Evolutionary conservation across 2,797 vertebrate species (phyloP), one percentile per base, ranked within the genome.

Genomic region (Anas georgica): DNA sequence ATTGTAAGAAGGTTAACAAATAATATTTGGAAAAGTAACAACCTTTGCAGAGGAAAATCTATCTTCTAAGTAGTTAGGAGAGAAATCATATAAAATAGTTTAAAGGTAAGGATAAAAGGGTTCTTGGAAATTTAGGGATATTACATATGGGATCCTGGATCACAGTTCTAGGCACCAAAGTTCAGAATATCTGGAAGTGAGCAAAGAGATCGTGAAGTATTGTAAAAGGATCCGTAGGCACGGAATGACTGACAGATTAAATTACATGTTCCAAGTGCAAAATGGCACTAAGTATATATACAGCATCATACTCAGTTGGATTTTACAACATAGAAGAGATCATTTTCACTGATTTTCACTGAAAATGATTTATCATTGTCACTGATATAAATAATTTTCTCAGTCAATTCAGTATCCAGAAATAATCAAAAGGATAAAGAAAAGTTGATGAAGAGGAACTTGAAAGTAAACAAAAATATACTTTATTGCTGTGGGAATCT

Each of bases 241-340:
- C 9, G 58, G 58, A 78, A 39, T 66, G 52, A 58, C 41, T 78
- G 18, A 37, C 26, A 39, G 1, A 8, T 6, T 1, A 37, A 6
- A 72, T 76, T 66, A 73, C 2, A 7, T 66, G n/a, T 82, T 23
- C 31, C 43, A n/a, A 86, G 46, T 79, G 35, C 21, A 67, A 59
- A 76, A 59, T 69, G 12, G n/a, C 35, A 56, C 8, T 26, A 66
- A 85, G 13, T 62, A 12, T 12, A 9, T 67, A 14, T 67, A 33
- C 9, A 62, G 67, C 67, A 82, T 82, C 43, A 26, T 58, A 35
- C 18, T 50, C 33, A 7, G 0, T 29, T 88, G 18, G 0, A 45
- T 92, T 74, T 83, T 91, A 10, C 39, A 80, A 10, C 11, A 15
- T 91, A 85, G 41, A 87, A 82, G 64, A 75, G 35, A 68, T n/a